Evolutionary conservation across 1,140 invertebrate genomes (phyloP).

Genomic region (Rhysida immarginata): DNA sequence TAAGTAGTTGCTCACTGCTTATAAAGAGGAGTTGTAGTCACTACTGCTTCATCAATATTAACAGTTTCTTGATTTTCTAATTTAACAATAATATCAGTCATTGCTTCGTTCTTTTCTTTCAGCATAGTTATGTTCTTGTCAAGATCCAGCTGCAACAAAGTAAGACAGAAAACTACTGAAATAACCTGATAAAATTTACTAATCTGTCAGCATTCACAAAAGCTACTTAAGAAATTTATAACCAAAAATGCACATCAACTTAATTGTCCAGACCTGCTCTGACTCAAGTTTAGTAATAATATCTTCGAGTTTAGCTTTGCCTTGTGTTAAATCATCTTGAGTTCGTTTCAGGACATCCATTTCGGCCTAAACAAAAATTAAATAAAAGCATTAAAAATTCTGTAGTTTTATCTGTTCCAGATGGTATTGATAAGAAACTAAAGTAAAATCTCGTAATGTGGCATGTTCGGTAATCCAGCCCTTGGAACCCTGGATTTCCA

Average conservation of each 20-base stretch:
- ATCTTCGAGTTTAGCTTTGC: constrained; percentile 64
- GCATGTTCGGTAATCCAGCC: no score
- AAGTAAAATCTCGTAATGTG: neutral
- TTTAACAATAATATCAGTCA: constrained; percentile 62
- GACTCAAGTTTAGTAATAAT: constrained; percentile 65
- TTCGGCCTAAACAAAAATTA: constrained; percentile 49
- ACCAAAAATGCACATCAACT: no score
- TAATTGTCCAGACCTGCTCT: constrained; percentile 58
- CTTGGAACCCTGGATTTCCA: no score
- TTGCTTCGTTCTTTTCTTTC: constrained; percentile 69
- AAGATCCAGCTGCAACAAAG: neutral
- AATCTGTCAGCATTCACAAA: no score
- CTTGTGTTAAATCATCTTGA: constrained; percentile 70
- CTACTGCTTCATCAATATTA: constrained; percentile 91
- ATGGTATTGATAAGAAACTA: neutral
- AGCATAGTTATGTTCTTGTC: constrained; percentile 7
- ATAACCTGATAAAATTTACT: no score
- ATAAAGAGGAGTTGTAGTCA: constrained; percentile 88
- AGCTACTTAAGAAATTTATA: no score
- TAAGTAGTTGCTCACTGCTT: constrained; percentile 43
- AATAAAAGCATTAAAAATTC: neutral
- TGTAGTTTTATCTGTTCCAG: neutral
- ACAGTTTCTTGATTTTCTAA: constrained; percentile 60
- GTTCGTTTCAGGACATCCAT: constrained; percentile 76
- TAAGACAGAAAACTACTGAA: neutral